phyloP scores from a whole-genome alignment of 1,140 invertebrate genomes.

The Nilaparvata lugens region DNA sequence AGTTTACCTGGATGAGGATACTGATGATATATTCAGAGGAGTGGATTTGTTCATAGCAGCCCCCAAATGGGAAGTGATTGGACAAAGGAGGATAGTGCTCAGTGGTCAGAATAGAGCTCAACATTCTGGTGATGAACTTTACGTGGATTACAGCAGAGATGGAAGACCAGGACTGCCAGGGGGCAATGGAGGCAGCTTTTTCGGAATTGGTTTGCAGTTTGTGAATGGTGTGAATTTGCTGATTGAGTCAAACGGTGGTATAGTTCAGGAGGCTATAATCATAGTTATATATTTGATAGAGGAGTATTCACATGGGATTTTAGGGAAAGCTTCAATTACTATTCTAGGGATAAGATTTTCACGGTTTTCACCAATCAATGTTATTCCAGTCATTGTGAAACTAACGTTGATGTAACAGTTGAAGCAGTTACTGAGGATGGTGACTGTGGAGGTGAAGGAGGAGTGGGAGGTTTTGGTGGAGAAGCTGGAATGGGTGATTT shows the following conservation, averaged over 20 bases:
- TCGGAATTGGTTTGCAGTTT: not conserved
- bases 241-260: not conserved
- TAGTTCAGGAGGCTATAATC: not conserved
- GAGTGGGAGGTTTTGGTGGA: too few species aligned
- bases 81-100: not conserved
- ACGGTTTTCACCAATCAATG: not conserved
- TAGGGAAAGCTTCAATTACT: not conserved
- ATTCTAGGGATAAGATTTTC: not conserved
- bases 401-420: not conserved
- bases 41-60: not conserved
- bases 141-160: not conserved
- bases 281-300: not conserved
- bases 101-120: not conserved
- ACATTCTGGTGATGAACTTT: not conserved
- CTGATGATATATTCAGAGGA: not conserved
- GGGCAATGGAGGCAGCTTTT: not conserved
- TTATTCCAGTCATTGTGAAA: too few species aligned
- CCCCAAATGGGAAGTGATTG: not conserved
- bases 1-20: not conserved
- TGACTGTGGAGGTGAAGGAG: too few species aligned
- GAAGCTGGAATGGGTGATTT: too few species aligned
- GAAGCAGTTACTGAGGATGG: not conserved
- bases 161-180: not conserved
- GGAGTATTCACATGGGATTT: not conserved
- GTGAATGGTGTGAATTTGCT: not conserved